phyloP scores from a whole-genome alignment of 2,797 vertebrate genomes.

The Propithecus deckenii region DNA sequence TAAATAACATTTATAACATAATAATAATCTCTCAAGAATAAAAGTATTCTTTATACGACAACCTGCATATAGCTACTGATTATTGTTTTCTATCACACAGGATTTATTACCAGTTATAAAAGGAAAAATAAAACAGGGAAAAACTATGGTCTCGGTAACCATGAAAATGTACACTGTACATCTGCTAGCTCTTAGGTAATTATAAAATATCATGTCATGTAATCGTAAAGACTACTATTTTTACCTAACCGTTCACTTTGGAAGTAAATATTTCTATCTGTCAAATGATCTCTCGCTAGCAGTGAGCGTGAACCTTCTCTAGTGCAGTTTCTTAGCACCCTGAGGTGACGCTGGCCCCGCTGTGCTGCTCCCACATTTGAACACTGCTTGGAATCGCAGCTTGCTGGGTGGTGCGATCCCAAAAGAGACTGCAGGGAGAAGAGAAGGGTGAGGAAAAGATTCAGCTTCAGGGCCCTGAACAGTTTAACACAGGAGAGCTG shows the following conservation, averaged over 20 bases:
- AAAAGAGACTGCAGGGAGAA: slow-evolving; percentile 63
- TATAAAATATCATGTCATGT: slow-evolving; percentile 75
- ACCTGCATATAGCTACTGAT: background rate
- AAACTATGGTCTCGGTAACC: slow-evolving; percentile 70
- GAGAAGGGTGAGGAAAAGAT: slow-evolving; percentile 54
- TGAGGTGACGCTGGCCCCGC: slow-evolving; percentile 33
- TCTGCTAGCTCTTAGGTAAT: slow-evolving; percentile 80
- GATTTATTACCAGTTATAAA: slow-evolving; percentile 68
- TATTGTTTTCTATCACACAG: slow-evolving; percentile 58
- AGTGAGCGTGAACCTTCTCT: slow-evolving; percentile 38
- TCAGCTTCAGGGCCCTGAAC: slow-evolving; percentile 26
- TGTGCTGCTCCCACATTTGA: background rate
- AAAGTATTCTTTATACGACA: background rate
- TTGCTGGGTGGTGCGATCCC: slow-evolving; percentile 43
- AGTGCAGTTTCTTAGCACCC: background rate
- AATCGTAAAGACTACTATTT: slow-evolving; percentile 78
- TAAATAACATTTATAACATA: background rate
- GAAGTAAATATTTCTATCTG: slow-evolving; percentile 76
- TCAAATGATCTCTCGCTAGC: slow-evolving; percentile 69
- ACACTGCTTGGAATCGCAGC: slow-evolving; percentile 42
- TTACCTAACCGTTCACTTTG: slow-evolving; percentile 78
- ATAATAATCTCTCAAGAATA: background rate
- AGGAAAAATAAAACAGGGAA: slow-evolving; percentile 53
- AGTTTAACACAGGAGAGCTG: slow-evolving; percentile 29
- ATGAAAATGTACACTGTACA: slow-evolving; percentile 63